Evolutionary conservation across 2,797 vertebrate species (phyloP), one percentile per base, ranked within the genome.

Genomic region (Sebastes vulpes): DNA sequence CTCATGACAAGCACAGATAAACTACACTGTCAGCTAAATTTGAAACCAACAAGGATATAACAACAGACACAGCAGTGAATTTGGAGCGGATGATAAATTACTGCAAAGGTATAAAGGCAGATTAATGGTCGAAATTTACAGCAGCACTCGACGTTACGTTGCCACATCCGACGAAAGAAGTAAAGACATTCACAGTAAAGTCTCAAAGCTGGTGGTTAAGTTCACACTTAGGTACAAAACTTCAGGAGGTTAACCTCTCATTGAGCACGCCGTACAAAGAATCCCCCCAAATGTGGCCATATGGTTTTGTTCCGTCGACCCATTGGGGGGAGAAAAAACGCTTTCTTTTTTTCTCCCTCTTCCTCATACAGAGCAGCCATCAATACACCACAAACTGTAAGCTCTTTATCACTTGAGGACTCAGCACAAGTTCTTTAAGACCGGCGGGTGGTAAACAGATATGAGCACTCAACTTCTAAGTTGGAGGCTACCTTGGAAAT

Each of bases 351-450:
- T 50, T 50, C 46, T 54, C 31, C 31, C 18, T 54, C 11, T 29
- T 60, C 46, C 18, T 76, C 26, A 32, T 20, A 56, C 26, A 70
- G 67, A 70, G 20, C 28, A 69, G 66, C 57, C 83, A 66, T 79
- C 65, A 54, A 75, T 52, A 59, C 9, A 4, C n/a, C 59, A 63
- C 25, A 77, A 57, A 4, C 32, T 20, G 23, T 29, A n/a, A 86
- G 82, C 81, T 76, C 78, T 83, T 83, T 72, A 90, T 88, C 83
- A 26, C 63, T 70, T 12, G 11, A 77, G 26, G 26, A 72, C 67
- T 78, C 58, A 75, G 83, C 84, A 72, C 38, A 81, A 72, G 70
- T 81, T 67, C 60, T 72, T 42, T 52, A 61, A 66, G 71, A 82
- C 25, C 14, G 1, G 18, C 65, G 29, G 83, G 82, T 65, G 82